These are phyloP conservation scores for Nyctereutes procyonoides DNA, from an alignment of 2,113 vertebrate genomes.

Conservation along the genomic window DNA sequence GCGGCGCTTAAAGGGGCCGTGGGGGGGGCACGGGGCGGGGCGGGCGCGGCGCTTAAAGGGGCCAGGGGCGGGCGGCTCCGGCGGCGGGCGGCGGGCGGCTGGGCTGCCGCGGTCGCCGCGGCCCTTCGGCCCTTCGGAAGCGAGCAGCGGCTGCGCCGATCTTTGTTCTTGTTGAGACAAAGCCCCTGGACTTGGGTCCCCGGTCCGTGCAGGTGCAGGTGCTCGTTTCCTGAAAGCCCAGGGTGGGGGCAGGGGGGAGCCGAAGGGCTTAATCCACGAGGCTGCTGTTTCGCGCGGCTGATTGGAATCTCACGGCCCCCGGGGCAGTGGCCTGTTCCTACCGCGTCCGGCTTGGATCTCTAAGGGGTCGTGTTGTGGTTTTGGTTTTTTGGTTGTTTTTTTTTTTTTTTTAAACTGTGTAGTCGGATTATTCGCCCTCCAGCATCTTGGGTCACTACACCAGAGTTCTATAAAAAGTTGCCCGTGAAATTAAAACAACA, in stretches of 20 bases:
- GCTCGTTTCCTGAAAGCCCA: neutral
- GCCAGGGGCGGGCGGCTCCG: neutral
- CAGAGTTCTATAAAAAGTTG: conserved; percentile 18
- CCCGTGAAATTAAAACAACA: neutral
- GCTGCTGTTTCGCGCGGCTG: neutral
- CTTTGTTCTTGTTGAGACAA: conserved; percentile 46
- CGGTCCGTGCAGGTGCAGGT: neutral
- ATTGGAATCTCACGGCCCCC: neutral
- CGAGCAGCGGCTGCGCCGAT: neutral
- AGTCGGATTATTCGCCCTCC: neutral
- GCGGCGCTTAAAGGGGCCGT: neutral
- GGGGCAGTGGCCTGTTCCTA: neutral
- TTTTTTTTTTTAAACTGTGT: neutral
- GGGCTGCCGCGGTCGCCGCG: no score
- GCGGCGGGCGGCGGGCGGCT: no score
- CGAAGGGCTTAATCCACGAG: accelerated
- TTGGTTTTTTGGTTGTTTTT: neutral
- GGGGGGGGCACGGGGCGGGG: neutral
- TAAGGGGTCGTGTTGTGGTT: no score
- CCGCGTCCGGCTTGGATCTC: neutral
- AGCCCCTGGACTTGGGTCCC: conserved; percentile 30
- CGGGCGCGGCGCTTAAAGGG: neutral
- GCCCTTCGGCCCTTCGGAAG: no score
- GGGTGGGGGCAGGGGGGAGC: neutral
- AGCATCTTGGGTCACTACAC: neutral